A percentile compares a stretch with the other conserved stretches of the same genome.
Evolutionary conservation across 2,888 invertebrate genomes (phyloP).

Genomic region (Philonicus albiceps): DNA sequence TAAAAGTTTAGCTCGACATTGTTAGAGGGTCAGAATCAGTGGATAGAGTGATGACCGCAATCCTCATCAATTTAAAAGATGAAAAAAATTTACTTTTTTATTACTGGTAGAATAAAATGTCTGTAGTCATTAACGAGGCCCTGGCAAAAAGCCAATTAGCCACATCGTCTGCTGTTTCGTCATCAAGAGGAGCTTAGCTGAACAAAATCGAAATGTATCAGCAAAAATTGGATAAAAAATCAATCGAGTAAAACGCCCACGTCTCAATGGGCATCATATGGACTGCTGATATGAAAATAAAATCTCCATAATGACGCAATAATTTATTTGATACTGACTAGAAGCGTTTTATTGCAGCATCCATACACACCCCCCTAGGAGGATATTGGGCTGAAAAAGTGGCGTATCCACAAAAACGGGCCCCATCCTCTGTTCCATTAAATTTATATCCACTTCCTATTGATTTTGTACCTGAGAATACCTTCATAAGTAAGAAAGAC

Average conservation of each 20-base stretch:
- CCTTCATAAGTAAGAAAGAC: background rate
- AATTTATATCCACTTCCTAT: background rate
- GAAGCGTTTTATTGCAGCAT: background rate
- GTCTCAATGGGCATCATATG: background rate
- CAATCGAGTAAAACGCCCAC: background rate
- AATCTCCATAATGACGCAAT: background rate
- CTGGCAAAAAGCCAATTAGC: background rate
- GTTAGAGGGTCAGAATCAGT: background rate
- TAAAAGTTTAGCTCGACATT: background rate
- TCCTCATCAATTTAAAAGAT: background rate
- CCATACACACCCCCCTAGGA: background rate
- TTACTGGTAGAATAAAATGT: background rate
- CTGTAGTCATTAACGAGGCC: background rate
- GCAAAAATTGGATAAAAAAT: background rate
- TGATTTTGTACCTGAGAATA: background rate
- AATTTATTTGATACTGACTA: background rate
- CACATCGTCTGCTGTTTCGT: background rate
- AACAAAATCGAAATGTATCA: background rate
- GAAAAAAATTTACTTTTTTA: background rate
- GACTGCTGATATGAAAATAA: background rate
- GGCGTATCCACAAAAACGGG: background rate
- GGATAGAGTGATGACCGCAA: background rate
- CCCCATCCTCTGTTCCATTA: background rate
- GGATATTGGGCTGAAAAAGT: background rate
- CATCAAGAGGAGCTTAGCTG: background rate